Base-by-base conservation (phyloP, 2,797 vertebrate species). In the Semaprochilodus insignis region DNA sequence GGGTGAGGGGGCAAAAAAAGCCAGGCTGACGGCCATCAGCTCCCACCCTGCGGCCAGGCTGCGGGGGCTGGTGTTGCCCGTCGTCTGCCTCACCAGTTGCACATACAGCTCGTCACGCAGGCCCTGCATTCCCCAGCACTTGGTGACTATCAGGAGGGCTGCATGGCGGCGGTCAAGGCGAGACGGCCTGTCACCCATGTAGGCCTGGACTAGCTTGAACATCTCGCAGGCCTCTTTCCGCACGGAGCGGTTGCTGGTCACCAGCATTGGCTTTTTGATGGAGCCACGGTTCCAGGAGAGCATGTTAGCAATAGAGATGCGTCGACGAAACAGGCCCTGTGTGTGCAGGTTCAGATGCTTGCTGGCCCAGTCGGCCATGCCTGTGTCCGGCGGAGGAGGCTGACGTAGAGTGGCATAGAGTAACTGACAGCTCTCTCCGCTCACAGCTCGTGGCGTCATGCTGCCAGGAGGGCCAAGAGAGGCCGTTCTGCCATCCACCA, bases 311-410 rank as follows among this genome's bases (percentile, higher is more conserved):
- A 97, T 95, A 85, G 97, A 97, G 76, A 97, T 93, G 6, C 96
- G 94, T 0, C 97, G 95, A 0, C 97, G 95, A 90, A 98, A 97
- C 74, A 97, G 95, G 81, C 97, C 97, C 81, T 97, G 96, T 0
- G 95, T 97, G 92, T 97, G 97, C 96, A 96, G 93, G 91, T 97
- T 97, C 21, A 97, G 96, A 91, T 97, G 96, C 85, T 97, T 97
- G 83, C 96, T 97, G 83, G 96, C 97, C 97, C 97, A 97, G 89
- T 97, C 97, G 72, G 92, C 94, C 95, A 97, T 97, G 89, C 95
- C 96, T 89, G 92, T 88, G 75, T 93, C 93, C 69, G 95, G 90
- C 16, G 93, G 91, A 0, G 92, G 94, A 23, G 96, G 96, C 82
- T 96, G 95, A 69, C 95, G 92, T 19, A 97, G 91, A 6, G 95